Base-by-base conservation (phyloP, 92 coral and sea anemone species). In the Virgularia gustaviana region DNA sequence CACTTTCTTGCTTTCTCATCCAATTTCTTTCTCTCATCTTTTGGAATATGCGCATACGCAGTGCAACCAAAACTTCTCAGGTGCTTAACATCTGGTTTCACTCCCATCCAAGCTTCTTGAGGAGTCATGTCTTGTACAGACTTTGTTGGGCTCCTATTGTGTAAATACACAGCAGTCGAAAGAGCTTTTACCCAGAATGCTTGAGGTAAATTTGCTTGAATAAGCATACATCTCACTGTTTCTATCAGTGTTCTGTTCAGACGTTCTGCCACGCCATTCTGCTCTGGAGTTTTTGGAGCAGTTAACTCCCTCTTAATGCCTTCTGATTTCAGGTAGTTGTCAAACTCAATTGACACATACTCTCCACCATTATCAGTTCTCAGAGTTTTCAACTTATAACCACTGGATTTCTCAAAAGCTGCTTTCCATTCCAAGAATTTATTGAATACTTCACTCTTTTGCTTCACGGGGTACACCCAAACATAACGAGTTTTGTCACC, bases 21-120 rank as follows among this genome's bases (percentile, higher is more conserved):
- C 5, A 81, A 81, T 57, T 85, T 85, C 81, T 49, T 81, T 43
- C 86, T 58, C 38, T 85, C 84, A 65, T 72, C 71, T 36, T 76
- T 81, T 2, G 86, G 86, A 72, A 81, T 81, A 38, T 79, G 88
- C 43, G 84, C 83, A 81, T 85, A 85, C 35, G 82, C 85, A 47
- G 81, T 73, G 24, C 87, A 82, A 13, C 84, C 86, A 73, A 86
- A 86, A 23, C 64, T 19, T 31, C 72, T 36, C 12, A 79, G 73
- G 55, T 80, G 78, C 15, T 37, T 52, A 34, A 79, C 79, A 54
- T 77, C 73, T 53, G 83, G 83, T 32, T 75, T 81, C 38, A 30
- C 56, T 27, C 78, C 83, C 55, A 65, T 84, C 84, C 88, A 84
- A 36, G 85, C 80, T 71, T 80, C 83, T 52, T 23, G 54, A 0